These are phyloP conservation scores for Enteromius argenteus DNA, from an alignment of 2,797 vertebrate genomes.

Conservation along the genomic window DNA sequence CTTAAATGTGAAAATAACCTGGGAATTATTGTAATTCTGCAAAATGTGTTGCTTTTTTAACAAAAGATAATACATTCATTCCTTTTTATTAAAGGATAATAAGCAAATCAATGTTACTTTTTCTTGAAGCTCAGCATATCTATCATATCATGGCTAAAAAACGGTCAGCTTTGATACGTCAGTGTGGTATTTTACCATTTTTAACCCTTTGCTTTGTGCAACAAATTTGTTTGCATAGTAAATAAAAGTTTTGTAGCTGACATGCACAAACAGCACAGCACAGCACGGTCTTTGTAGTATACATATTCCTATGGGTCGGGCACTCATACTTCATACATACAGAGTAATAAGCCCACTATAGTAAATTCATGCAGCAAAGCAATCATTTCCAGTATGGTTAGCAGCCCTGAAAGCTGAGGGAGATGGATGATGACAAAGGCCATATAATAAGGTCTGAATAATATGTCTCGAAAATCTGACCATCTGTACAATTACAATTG, in stretches of 20 bases:
- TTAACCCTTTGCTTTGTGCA: constrained; percentile 85
- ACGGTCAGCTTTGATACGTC: constrained; percentile 36
- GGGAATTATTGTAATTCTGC: constrained; percentile 72
- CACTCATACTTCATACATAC: constrained; percentile 68
- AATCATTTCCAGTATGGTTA: constrained; percentile 75
- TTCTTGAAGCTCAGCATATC: constrained; percentile 17
- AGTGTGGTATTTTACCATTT: constrained; percentile 71
- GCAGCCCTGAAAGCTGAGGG: constrained; percentile 72
- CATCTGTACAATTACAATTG: not conserved
- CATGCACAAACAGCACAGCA: constrained; percentile 84
- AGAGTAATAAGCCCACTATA: constrained; percentile 83
- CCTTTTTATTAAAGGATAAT: constrained; percentile 22
- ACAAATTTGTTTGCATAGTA: constrained; percentile 97
- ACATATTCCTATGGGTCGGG: constrained; percentile 77
- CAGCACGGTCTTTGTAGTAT: constrained; percentile 76
- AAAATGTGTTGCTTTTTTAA: constrained; percentile 63
- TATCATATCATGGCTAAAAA: constrained; percentile 63
- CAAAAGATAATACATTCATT: constrained; percentile 60
- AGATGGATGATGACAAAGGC: constrained; percentile 78
- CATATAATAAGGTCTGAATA: constrained; percentile 67
- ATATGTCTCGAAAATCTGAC: constrained; percentile 59
- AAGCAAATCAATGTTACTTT: not conserved
- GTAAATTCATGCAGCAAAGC: constrained; percentile 87
- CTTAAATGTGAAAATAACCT: constrained; percentile 69
- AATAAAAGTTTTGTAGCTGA: constrained; percentile 86